A percentile compares a stretch with the other conserved stretches of the same genome.
phyloP scores from a whole-genome alignment of 1,140 invertebrate genomes.

The Thaumetopoea pityocampa region DNA sequence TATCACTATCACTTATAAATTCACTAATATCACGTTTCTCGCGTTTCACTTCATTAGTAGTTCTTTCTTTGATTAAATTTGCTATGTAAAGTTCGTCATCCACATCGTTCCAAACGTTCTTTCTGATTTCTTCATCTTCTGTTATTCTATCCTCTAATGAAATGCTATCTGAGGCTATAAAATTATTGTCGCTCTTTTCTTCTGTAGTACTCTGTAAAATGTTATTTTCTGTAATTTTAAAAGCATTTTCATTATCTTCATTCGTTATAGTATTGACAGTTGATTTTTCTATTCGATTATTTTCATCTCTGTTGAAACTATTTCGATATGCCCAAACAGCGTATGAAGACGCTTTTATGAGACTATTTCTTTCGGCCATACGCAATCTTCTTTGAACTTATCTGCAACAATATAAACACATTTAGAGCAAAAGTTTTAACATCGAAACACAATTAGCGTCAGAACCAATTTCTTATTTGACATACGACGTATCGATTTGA shows the following conservation, averaged over 20 bases:
- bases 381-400: constrained; percentile 55
- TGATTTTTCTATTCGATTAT: constrained; percentile 11
- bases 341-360: constrained; percentile 60
- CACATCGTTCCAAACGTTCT: constrained; percentile 64
- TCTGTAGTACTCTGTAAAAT: not conserved
- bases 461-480: constrained; percentile 49
- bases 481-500: constrained; percentile 41
- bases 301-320: constrained; percentile 22
- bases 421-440: constrained; percentile 24
- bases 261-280: constrained; percentile 9
- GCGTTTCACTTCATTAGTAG: constrained; percentile 62
- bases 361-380: constrained; percentile 68
- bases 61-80: constrained; percentile 58
- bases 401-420: constrained; percentile 59
- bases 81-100: constrained; percentile 70
- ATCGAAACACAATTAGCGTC: constrained; percentile 28
- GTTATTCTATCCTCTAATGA: constrained; percentile 24
- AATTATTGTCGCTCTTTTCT: constrained; percentile 18
- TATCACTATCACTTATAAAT: constrained; percentile 65
- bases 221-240: constrained; percentile 27
- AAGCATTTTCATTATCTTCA: constrained; percentile 25
- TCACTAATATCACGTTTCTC: constrained; percentile 65
- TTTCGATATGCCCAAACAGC: constrained; percentile 59
- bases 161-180: constrained; percentile 46
- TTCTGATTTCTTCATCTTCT: constrained; percentile 57